Evolutionary conservation across 2,888 invertebrate species (phyloP).

Genomic region (Eilema caniola): DNA sequence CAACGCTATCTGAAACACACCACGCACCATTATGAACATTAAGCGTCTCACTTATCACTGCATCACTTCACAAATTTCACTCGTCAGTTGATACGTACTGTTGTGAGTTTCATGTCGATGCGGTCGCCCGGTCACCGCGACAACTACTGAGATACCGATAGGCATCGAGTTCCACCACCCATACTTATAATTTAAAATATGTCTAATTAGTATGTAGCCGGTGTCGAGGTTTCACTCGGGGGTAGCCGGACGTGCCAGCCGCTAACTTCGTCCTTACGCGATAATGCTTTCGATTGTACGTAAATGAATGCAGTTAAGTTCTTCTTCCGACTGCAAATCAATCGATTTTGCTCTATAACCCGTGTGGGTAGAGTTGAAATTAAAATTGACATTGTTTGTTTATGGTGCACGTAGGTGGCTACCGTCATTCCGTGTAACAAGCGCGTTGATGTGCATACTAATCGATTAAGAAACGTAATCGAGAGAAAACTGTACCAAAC

Average conservation of each 20-base stretch:
- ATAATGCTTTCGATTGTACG: slow-evolving; percentile 75
- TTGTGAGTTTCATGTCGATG: slow-evolving; percentile 70
- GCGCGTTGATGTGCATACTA: slow-evolving; percentile 72
- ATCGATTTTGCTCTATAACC: slow-evolving; percentile 51
- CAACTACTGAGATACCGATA: slow-evolving; percentile 67
- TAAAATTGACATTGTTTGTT: slow-evolving; percentile 30
- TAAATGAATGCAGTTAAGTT: slow-evolving; percentile 64
- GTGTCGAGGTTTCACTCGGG: slow-evolving; percentile 76
- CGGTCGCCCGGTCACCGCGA: slow-evolving; percentile 74
- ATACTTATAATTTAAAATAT: slow-evolving; percentile 82
- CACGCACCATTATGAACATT: slow-evolving; percentile 61
- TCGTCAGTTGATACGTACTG: slow-evolving; percentile 68
- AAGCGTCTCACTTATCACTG: slow-evolving; percentile 35
- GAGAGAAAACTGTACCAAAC: slow-evolving; percentile 80
- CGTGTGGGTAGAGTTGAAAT: slow-evolving; percentile 48
- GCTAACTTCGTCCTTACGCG: slow-evolving; percentile 71
- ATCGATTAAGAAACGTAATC: slow-evolving; percentile 79
- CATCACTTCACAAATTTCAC: slow-evolving; percentile 52
- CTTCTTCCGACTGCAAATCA: slow-evolving; percentile 49
- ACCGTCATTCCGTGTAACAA: slow-evolving; percentile 83
- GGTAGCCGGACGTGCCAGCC: slow-evolving; percentile 72
- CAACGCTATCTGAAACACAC: slow-evolving; percentile 77
- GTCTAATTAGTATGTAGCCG: slow-evolving; percentile 77
- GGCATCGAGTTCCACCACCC: slow-evolving; percentile 64
- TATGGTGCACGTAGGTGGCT: slow-evolving; percentile 66